These are phyloP conservation scores for Tragopan temminckii DNA, from an alignment of 2,797 vertebrate genomes.

Conservation along the genomic window DNA sequence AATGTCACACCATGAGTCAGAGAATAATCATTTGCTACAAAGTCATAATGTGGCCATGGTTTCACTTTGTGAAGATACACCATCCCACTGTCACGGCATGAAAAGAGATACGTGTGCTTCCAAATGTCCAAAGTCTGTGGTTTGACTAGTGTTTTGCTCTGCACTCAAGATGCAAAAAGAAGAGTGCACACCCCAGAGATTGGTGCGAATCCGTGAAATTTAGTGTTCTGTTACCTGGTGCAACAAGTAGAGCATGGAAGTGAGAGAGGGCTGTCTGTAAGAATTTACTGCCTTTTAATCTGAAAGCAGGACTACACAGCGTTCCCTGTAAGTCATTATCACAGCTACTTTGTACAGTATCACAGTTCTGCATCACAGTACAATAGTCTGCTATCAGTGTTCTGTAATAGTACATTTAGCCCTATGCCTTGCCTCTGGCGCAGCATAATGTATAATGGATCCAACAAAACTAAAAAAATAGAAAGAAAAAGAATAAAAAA, in stretches of 20 bases:
- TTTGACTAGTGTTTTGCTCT: background rate
- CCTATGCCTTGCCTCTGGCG: constrained; percentile 52
- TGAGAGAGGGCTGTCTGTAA: background rate
- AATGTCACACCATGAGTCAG: background rate
- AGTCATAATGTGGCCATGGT: background rate
- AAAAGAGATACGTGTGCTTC: background rate
- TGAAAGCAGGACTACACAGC: background rate
- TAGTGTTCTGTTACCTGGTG: background rate
- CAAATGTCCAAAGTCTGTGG: background rate
- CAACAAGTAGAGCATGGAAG: background rate
- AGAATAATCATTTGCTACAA: background rate
- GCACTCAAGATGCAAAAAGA: background rate
- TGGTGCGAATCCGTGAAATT: background rate
- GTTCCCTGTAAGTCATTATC: constrained; percentile 28
- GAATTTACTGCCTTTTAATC: background rate
- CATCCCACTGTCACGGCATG: accelerated
- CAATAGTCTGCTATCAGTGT: constrained; percentile 14
- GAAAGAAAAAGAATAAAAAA: background rate
- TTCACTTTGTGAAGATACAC: background rate
- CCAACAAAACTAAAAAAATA: background rate
- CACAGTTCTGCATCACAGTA: constrained; percentile 33
- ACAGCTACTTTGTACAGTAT: constrained; percentile 43
- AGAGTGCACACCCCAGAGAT: background rate
- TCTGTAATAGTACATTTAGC: constrained; percentile 53
- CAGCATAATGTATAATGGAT: constrained; percentile 42